A percentile compares a stretch with the other conserved stretches of the same genome.
Conservation (phyloP, 2,797 vertebrate genomes). For the Poecilia wingei region DNA sequence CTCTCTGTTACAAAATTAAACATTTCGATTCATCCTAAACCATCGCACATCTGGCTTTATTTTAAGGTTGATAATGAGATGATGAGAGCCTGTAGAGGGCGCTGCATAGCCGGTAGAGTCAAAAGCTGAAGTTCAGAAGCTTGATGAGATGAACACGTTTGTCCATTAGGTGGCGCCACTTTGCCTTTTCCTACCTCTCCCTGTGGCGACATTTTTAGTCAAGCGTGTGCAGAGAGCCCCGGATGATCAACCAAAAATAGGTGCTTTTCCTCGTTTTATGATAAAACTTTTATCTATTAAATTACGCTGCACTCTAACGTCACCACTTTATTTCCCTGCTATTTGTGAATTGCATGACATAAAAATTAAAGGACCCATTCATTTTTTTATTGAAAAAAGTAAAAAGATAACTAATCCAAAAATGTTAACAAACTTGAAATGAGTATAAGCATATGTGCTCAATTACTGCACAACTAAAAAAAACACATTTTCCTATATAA, state of each 20-base stretch:
- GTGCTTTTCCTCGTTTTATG: too few species aligned
- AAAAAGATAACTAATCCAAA: too few species aligned
- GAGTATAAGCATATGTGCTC: too few species aligned
- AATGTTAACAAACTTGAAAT: too few species aligned
- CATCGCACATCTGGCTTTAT: slow-evolving; percentile 16
- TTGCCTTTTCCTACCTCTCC: slow-evolving; percentile 88
- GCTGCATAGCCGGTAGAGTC: slow-evolving; percentile 71
- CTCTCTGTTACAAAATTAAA: slow-evolving; percentile 67
- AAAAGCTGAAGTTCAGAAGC: slow-evolving; percentile 71
- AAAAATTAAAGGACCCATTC: too few species aligned
- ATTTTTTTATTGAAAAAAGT: too few species aligned
- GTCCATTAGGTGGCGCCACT: slow-evolving; percentile 82
- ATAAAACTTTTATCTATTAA: neutral
- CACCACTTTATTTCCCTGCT: too few species aligned
- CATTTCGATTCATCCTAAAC: slow-evolving; percentile 32
- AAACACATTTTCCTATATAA: too few species aligned
- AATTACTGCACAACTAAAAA: too few species aligned
- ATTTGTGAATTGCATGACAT: too few species aligned
- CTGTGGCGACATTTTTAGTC: slow-evolving; percentile 90
- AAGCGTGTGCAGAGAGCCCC: slow-evolving; percentile 86
- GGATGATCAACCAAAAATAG: slow-evolving; percentile 84
- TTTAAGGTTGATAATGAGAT: neutral
- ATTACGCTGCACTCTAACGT: neutral
- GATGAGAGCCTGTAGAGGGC: slow-evolving; percentile 53
- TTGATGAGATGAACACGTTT: slow-evolving; percentile 77